These are phyloP conservation scores for Argyresthia goedartella DNA, from an alignment of 2,888 invertebrate species.

Conservation along the genomic window DNA sequence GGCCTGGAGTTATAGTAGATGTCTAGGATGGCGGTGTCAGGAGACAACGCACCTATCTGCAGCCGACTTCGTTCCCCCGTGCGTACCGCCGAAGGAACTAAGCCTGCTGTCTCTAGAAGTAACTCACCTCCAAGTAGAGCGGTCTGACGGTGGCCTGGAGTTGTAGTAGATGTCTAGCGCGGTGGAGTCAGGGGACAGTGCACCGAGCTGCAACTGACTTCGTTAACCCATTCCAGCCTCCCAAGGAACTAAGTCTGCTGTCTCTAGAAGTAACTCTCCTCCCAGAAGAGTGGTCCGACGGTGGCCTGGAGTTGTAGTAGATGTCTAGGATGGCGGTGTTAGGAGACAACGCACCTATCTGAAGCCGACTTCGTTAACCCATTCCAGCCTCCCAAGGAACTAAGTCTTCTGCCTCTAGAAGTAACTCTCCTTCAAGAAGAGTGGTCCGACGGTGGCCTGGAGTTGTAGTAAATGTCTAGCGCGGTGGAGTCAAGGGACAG, in stretches of 20 bases:
- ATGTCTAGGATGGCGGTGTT: conserved; percentile 78
- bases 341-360: too few species aligned
- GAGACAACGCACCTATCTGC: too few species aligned
- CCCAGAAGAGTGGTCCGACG: conserved; percentile 70
- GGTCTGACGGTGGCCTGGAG: conserved; percentile 76
- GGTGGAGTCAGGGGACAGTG: conserved; percentile 77
- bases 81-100: too few species aligned
- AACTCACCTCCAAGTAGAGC: conserved; percentile 68
- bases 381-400: too few species aligned
- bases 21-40: conserved; percentile 77
- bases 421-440: conserved; percentile 72
- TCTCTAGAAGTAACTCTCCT: conserved; percentile 63
- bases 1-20: conserved; percentile 86
- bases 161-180: conserved; percentile 84
- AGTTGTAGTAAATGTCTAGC: conserved; percentile 87
- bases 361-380: too few species aligned
- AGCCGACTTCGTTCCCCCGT: too few species aligned
- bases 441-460: conserved; percentile 75
- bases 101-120: too few species aligned
- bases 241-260: conserved; percentile 52
- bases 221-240: conserved; percentile 78
- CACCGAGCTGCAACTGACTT: conserved; percentile 79
- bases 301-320: conserved; percentile 85
- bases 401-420: too few species aligned
- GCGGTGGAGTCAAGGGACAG: conserved; percentile 77